Base-by-base conservation (phyloP, 2,888 invertebrate species). In the Lypha dubia region DNA sequence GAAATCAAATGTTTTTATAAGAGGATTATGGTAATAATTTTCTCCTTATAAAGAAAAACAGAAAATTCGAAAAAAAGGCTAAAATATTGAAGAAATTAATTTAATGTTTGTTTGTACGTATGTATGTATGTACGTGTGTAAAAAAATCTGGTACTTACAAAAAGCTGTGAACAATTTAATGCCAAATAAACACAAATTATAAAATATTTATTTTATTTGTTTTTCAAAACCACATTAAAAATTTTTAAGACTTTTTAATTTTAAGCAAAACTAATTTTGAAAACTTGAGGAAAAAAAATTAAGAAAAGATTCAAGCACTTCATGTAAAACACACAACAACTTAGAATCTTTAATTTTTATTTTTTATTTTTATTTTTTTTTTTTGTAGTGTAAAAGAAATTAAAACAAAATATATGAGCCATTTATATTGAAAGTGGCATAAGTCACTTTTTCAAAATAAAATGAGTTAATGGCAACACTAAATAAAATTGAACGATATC, bases 1-100 rank as follows among this genome's bases (percentile, higher is more conserved):
- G 63, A n/a, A 73, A 68, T 63, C 62, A 79, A 83, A 17, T 49
- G 24, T 70, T 77, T 68, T 56, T 70, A 46, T 62, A 67, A 65
- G 80, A 73, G 75, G 76, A 71, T 80, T 73, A 73, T 20, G 44
- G 53, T n/a, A 67, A 76, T 62, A 75, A 68, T 60, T 79, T 68
- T 56, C 11, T 13, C 5, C 22, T 32, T 8, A 17, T 17, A 17
- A 17, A 8, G 32, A 56, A 35, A 49, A 20, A 49, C n/a, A 44
- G 6, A 44, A 15, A 44, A 2, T 9, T 11, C 8, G 38, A 9
- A 38, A 5, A 28, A 56, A 13, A 32, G 0, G 20, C 11, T 28
- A 2, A 56, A 24, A 17, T 53, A 17, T 17, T 35, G 3, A 58
- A 46, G 44, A 20, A 20, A 13, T 32, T n/a, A n/a, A n/a, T n/a